phyloP scores from a whole-genome alignment of 2,113 vertebrate species.

The Cephalopterus ornatus region DNA sequence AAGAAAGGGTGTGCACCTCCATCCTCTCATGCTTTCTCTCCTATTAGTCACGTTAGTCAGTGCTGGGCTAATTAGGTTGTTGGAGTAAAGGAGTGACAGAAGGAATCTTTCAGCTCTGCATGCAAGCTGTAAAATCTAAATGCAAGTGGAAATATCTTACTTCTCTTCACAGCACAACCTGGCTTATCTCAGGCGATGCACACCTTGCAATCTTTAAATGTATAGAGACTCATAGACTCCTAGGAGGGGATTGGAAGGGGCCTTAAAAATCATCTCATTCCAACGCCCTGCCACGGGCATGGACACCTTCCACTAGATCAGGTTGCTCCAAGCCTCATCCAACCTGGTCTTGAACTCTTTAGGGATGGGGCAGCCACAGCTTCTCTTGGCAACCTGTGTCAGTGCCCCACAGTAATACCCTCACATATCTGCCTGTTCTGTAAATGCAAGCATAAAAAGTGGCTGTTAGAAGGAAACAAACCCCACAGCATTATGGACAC shows the following conservation, averaged over 20 bases:
- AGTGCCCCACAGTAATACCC: not conserved
- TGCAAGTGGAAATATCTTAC: not conserved
- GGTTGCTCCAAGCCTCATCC: not conserved
- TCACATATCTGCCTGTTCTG: not conserved
- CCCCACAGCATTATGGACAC: fast-evolving
- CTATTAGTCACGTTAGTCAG: not conserved
- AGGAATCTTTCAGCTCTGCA: not conserved
- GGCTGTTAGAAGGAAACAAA: not conserved
- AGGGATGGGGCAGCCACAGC: not conserved
- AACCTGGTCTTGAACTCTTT: not conserved
- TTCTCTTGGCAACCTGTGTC: not conserved
- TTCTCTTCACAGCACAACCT: not conserved
- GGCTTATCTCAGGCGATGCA: not conserved
- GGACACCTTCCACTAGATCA: not conserved
- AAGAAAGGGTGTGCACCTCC: not conserved
- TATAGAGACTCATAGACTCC: not conserved
- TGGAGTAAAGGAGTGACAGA: not conserved
- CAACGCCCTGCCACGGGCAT: not conserved
- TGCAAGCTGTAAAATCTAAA: not conserved
- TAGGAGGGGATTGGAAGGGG: not conserved
- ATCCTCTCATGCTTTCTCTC: not conserved
- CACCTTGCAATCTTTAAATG: not conserved
- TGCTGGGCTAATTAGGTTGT: not conserved
- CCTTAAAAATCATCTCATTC: not conserved
- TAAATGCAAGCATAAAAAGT: not conserved